These are phyloP conservation scores for Catajapyx aquilonaris DNA, from an alignment of 1,140 invertebrate genomes.

Conservation along the genomic window DNA sequence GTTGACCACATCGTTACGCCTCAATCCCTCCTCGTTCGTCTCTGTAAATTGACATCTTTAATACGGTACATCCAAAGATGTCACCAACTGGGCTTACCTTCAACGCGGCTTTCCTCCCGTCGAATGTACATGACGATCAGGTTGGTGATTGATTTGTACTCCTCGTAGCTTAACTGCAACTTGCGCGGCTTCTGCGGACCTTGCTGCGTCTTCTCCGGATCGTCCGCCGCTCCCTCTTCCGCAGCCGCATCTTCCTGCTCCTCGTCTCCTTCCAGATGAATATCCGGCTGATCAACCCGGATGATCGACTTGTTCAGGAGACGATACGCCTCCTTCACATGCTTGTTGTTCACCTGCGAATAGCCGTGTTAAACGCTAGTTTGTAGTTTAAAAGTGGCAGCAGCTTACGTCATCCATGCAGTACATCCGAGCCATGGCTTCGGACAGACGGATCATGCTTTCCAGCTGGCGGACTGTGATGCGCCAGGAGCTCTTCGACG, in stretches of 20 bases:
- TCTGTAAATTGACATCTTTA: not conserved
- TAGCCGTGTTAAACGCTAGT: not conserved
- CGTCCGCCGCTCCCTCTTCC: constrained; percentile 8
- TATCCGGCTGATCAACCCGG: constrained; percentile 90
- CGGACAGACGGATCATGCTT: constrained; percentile 87
- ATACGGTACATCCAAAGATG: not conserved
- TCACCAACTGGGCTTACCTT: constrained; percentile 23
- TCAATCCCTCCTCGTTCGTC: constrained; percentile 35
- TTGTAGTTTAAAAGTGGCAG: not conserved
- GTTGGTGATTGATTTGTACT: constrained; percentile 83
- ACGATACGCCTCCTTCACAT: constrained; percentile 85
- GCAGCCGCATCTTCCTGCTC: constrained; percentile 24
- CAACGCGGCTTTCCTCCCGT: constrained; percentile 46
- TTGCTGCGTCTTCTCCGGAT: constrained; percentile 14
- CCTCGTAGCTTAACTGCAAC: constrained; percentile 77
- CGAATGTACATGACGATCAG: constrained; percentile 78
- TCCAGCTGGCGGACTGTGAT: constrained; percentile 99
- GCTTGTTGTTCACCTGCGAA: constrained; percentile 38
- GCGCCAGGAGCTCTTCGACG: constrained; percentile 57
- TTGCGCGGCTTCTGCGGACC: constrained; percentile 24
- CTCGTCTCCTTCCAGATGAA: constrained; percentile 67
- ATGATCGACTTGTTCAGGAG: constrained; percentile 97
- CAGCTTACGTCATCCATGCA: constrained; percentile 62
- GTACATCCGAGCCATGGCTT: constrained; percentile 89
- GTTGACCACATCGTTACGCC: constrained; percentile 61